A percentile compares a stretch with the other conserved stretches of the same genome.
Conservation (phyloP, 2,113 vertebrate species). For the Poeciliopsis retropinna region DNA sequence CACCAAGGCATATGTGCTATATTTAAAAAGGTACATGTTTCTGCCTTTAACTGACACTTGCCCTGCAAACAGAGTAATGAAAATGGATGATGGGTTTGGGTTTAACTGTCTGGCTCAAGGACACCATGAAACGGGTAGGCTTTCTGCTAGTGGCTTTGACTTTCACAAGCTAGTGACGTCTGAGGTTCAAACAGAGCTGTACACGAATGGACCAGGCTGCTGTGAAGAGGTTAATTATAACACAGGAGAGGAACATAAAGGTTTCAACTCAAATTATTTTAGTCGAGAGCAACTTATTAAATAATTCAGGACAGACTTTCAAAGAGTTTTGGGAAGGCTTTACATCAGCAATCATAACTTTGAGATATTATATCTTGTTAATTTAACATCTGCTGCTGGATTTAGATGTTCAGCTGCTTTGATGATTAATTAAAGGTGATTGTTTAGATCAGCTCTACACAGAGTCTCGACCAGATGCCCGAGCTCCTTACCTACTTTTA, state of each 20-base stretch:
- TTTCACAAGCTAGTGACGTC: constrained; percentile 22
- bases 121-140: constrained; percentile 13
- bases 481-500: too few relatives aligned
- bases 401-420: neutral
- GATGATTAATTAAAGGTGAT: constrained; percentile 14
- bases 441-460: neutral
- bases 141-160: neutral
- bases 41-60: constrained; percentile 15
- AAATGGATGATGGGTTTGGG: constrained; percentile 10
- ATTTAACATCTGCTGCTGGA: constrained; percentile 1
- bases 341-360: constrained; percentile 1
- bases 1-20: neutral
- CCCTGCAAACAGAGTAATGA: constrained; percentile 3
- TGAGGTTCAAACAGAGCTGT: neutral
- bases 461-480: too few relatives aligned
- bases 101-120: constrained; percentile 18
- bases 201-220: neutral
- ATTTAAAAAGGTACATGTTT: constrained; percentile 23
- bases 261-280: constrained; percentile 1
- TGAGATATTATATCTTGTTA: constrained; percentile 3
- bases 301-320: constrained; percentile 18
- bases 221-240: constrained; percentile 38
- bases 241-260: constrained; percentile 22
- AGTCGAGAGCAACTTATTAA: constrained; percentile 27
- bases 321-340: constrained; percentile 12